Conservation (phyloP, 64 coral and sea anemone species). For the Montipora sp. region DNA sequence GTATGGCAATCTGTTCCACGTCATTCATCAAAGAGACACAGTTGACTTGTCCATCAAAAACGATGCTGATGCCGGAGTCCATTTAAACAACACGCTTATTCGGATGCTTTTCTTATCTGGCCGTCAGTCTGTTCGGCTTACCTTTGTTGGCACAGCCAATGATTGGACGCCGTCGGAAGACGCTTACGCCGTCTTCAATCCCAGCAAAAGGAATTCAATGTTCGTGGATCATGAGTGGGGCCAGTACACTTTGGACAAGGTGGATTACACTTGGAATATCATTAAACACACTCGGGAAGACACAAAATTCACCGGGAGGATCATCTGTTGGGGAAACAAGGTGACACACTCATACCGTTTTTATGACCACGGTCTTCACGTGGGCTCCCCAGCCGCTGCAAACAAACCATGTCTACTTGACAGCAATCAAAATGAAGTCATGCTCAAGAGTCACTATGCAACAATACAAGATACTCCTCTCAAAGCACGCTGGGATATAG, state of each 20-base stretch:
- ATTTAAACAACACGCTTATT: too few relatives aligned
- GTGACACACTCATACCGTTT: slow-evolving; percentile 65
- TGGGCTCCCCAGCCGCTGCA: slow-evolving; percentile 75
- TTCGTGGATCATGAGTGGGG: too few relatives aligned
- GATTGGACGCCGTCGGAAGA: too few relatives aligned
- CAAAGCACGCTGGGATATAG: slow-evolving; percentile 84
- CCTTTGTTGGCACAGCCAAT: too few relatives aligned
- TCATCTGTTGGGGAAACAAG: slow-evolving; percentile 97
- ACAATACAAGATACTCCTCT: slow-evolving; percentile 52
- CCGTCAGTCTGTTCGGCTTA: too few relatives aligned
- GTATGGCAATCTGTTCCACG: slow-evolving; percentile 83
- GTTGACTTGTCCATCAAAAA: slow-evolving; percentile 66
- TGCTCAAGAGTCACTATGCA: slow-evolving; percentile 75
- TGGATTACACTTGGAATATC: slow-evolving; percentile 97
- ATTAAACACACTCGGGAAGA: slow-evolving; percentile 74
- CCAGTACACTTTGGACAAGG: slow-evolving; percentile 60
- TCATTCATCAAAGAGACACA: slow-evolving; percentile 84
- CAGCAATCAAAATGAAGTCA: slow-evolving; percentile 89
- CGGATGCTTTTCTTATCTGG: too few relatives aligned
- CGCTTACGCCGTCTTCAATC: too few relatives aligned
- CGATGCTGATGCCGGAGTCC: too few relatives aligned
- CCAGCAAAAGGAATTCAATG: too few relatives aligned
- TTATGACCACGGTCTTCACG: slow-evolving; percentile 46
- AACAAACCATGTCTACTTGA: slow-evolving; percentile 87
- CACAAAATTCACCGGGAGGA: slow-evolving; percentile 72